Percentiles rank a stretch among this genome's conserved stretches.
phyloP scores from a whole-genome alignment of 2,888 invertebrate species.

The Odontocolon sp. region DNA sequence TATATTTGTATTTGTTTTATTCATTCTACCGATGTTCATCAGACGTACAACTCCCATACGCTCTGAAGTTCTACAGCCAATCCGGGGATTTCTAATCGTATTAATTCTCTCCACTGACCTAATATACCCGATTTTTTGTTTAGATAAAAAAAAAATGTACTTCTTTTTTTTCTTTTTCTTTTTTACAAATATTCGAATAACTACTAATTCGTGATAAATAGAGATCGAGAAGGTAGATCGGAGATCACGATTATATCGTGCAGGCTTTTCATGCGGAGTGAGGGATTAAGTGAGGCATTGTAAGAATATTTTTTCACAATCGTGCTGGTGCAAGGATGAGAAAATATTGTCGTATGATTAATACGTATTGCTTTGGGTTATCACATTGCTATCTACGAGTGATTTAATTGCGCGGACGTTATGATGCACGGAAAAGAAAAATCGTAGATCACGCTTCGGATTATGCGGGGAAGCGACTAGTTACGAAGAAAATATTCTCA shows the following conservation, averaged over 20 bases:
- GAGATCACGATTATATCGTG: neutral
- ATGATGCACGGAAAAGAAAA: conserved; percentile 16
- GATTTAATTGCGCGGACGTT: conserved; percentile 27
- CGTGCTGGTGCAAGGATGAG: conserved; percentile 4
- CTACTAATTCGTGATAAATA: conserved; percentile 7
- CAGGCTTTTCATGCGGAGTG: neutral
- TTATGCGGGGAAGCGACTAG: no score
- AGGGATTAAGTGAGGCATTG: neutral
- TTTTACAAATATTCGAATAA: conserved; percentile 26
- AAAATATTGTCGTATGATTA: conserved; percentile 35
- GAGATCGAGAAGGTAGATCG: neutral
- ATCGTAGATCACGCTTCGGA: neutral
- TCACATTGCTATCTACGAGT: conserved; percentile 64
- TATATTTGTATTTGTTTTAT: conserved; percentile 30
- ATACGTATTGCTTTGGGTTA: conserved; percentile 70
- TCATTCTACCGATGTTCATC: conserved; percentile 42
- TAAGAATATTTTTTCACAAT: neutral
- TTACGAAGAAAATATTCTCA: no score
- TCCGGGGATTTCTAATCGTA: conserved; percentile 4
- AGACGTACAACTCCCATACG: neutral
- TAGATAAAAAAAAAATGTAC: no score
- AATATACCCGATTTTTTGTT: conserved; percentile 19
- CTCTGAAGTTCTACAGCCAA: conserved; percentile 10
- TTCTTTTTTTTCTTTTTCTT: conserved; percentile 7
- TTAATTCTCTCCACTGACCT: conserved; percentile 7